phyloP scores from a whole-genome alignment of 2,888 invertebrate species.

The Tetragnatha montana region DNA sequence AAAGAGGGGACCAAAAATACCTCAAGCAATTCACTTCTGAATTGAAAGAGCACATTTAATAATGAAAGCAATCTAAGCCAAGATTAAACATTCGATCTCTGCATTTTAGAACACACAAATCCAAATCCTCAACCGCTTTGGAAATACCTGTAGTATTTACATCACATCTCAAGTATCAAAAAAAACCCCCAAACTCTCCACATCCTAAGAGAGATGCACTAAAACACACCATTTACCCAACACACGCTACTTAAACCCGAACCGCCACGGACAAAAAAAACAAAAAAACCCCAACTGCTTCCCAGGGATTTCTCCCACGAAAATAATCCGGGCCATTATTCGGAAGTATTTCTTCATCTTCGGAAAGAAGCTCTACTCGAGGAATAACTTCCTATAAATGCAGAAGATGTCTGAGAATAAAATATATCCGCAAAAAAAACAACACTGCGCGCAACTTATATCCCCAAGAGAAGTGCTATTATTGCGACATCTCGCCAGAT shows the following conservation, averaged over 20 bases:
- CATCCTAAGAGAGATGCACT: not conserved
- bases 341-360: constrained; percentile 6
- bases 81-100: too few species aligned
- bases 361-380: not conserved
- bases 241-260: not conserved
- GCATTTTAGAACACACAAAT: too few species aligned
- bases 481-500: constrained; percentile 49
- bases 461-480: constrained; percentile 27
- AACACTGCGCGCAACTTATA: constrained; percentile 21
- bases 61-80: too few species aligned
- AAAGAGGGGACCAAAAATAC: too few species aligned
- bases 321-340: constrained; percentile 25
- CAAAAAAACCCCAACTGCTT: not conserved
- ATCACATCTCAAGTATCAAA: too few species aligned
- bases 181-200: not conserved
- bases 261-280: not conserved
- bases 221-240: not conserved
- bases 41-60: too few species aligned
- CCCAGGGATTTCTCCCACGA: not conserved
- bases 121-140: too few species aligned
- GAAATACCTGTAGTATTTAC: too few species aligned
- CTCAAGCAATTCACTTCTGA: too few species aligned
- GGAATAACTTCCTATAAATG: constrained; percentile 11
- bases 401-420: constrained; percentile 30
- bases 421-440: constrained; percentile 39